These are phyloP conservation scores for Octomys mimax DNA, from an alignment of 2,797 vertebrate species.

Conservation along the genomic window DNA sequence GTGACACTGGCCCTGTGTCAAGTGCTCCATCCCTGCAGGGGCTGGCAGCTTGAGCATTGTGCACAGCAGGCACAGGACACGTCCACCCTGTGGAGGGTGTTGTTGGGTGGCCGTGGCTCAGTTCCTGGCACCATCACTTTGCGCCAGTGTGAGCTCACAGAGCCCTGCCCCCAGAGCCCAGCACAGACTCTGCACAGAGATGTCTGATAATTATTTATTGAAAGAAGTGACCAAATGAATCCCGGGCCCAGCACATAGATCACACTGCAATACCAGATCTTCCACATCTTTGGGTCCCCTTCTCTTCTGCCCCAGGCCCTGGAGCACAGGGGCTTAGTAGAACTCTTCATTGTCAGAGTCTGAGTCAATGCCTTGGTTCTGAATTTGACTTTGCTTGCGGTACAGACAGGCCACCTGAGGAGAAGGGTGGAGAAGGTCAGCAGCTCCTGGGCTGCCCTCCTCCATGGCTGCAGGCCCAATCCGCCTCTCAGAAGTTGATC, in stretches of 20 bases:
- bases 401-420: slow-evolving; percentile 94
- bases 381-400: slow-evolving; percentile 95
- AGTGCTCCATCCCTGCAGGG: rapidly evolving
- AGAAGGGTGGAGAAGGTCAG: not conserved
- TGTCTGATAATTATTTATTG: slow-evolving; percentile 73
- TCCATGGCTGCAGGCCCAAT: not conserved
- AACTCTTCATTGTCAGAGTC: slow-evolving; percentile 89
- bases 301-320: not conserved
- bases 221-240: not conserved
- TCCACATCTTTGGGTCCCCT: not conserved
- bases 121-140: too few relatives aligned
- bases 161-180: not conserved
- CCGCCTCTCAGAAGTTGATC: too few relatives aligned
- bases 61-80: rapidly evolving
- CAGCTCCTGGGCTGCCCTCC: too few relatives aligned
- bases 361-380: slow-evolving; percentile 90
- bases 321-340: slow-evolving; percentile 87
- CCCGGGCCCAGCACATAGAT: not conserved
- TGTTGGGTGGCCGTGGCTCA: rapidly evolving
- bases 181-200: not conserved
- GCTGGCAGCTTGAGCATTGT: not conserved
- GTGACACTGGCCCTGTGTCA: not conserved
- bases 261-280: too few relatives aligned
- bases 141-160: not conserved
- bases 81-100: rapidly evolving